Evolutionary conservation across 2,888 invertebrate species (phyloP), one percentile per base, ranked within the genome.

Genomic region (Dexiosoma caninum): DNA sequence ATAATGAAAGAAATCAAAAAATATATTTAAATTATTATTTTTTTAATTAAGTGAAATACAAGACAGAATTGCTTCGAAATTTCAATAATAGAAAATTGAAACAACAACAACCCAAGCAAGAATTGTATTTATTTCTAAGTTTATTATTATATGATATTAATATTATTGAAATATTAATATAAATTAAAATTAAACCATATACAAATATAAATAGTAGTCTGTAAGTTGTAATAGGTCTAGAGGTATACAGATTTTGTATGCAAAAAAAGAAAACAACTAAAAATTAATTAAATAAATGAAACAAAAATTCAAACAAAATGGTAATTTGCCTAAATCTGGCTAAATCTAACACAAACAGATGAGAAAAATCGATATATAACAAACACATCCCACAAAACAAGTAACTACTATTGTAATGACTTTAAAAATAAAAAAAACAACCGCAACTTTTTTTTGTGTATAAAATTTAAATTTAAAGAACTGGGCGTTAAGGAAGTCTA

Each of bases 121-220:
- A 79, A 84, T 82, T 84, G 83, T 82, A 84, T 83, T 84, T 76
- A 80, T 70, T 66, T 66, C 40, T 71, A 80, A 76, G 70, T 66
- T 59, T 64, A 75, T 60, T 74, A 51, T 76, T 69, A 67, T 40
- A 55, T 82, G 75, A 69, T 75, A n/a, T n/a, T n/a, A 69, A 37
- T 37, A 64, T 46, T 49, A 66, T 72, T 35, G 37, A 55, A 64
- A 57, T 59, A 37, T 49, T 64, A 35, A 32, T 51, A 37, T 40
- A 60, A 60, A 59, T 27, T 30, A 74, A 55, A 66, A 27, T 40
- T 19, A 53, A 30, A 62, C 8, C 37, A 12, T 2, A 5, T n/a
- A 44, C 9, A 82, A 70, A 57, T 72, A 71, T 81, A 77, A 78
- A 78, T 76, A 78, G 59, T 69, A 74, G 80, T 10, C 30, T n/a